Evolutionary conservation across 2,797 vertebrate genomes (phyloP).

Genomic region (Cephalopachus bancanus): DNA sequence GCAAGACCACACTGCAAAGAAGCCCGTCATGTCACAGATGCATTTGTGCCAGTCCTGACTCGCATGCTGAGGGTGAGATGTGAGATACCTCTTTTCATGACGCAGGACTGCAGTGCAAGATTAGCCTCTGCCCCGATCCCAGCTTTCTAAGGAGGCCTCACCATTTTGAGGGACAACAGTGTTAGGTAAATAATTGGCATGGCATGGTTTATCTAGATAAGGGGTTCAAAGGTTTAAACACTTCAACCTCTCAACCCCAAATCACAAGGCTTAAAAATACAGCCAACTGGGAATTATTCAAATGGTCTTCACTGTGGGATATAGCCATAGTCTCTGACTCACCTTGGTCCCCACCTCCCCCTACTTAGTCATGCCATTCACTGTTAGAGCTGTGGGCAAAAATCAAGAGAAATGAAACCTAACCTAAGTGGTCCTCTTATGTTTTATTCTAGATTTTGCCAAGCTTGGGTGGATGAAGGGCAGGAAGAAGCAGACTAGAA

Average conservation of each 20-base stretch:
- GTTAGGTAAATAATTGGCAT: neutral
- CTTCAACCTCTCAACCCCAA: neutral
- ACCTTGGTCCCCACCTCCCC: neutral
- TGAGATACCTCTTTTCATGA: neutral
- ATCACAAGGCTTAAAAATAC: constrained; percentile 16
- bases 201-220: constrained; percentile 1
- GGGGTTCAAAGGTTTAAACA: neutral
- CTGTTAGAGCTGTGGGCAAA: neutral
- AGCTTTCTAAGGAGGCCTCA: neutral
- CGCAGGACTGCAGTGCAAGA: neutral
- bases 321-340: neutral
- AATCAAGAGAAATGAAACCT: neutral
- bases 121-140: neutral
- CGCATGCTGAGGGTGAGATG: accelerated
- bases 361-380: neutral
- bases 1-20: neutral
- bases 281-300: neutral
- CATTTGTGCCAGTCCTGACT: neutral
- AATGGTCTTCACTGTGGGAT: neutral
- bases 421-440: neutral
- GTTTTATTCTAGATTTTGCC: neutral
- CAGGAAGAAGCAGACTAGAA: neutral
- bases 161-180: neutral
- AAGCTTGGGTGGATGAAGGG: neutral
- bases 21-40: neutral